phyloP scores from a whole-genome alignment of 2,888 invertebrate genomes.

The Pollenia amentaria region DNA sequence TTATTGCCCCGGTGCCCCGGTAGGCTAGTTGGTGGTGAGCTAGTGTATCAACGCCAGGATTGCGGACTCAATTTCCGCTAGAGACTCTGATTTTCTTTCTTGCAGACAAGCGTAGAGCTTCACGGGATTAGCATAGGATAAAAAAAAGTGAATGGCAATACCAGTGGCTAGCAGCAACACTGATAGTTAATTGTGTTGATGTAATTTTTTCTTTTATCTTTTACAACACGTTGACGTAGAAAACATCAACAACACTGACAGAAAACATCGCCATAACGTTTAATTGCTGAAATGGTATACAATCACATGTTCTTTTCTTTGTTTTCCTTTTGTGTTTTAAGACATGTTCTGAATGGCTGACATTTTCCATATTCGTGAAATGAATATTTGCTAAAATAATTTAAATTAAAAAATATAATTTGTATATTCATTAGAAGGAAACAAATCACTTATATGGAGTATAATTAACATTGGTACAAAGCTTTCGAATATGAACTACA shows the following conservation, averaged over 20 bases:
- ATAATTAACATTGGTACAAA: too few species aligned
- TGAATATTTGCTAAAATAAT: conserved; percentile 40
- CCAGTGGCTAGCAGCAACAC: neutral
- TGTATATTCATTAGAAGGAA: neutral
- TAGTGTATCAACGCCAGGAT: too few species aligned
- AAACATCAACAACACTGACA: neutral
- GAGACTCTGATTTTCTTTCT: too few species aligned
- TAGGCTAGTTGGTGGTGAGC: neutral
- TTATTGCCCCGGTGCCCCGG: neutral
- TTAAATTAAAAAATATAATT: neutral
- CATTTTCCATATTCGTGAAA: conserved; percentile 50
- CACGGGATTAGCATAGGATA: too few species aligned
- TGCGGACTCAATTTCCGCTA: too few species aligned
- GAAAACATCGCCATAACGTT: neutral
- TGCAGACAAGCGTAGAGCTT: too few species aligned
- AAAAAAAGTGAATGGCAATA: too few species aligned
- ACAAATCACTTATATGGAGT: too few species aligned
- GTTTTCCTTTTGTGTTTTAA: conserved; percentile 24
- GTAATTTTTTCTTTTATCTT: neutral
- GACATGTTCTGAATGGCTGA: conserved; percentile 53
- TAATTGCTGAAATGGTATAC: neutral
- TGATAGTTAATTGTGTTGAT: neutral
- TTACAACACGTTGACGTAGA: neutral
- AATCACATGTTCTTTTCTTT: conserved; percentile 30
- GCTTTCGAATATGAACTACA: too few species aligned